Base-by-base conservation (phyloP, 2,113 vertebrate species). In the Phalacrocorax pelagicus region DNA sequence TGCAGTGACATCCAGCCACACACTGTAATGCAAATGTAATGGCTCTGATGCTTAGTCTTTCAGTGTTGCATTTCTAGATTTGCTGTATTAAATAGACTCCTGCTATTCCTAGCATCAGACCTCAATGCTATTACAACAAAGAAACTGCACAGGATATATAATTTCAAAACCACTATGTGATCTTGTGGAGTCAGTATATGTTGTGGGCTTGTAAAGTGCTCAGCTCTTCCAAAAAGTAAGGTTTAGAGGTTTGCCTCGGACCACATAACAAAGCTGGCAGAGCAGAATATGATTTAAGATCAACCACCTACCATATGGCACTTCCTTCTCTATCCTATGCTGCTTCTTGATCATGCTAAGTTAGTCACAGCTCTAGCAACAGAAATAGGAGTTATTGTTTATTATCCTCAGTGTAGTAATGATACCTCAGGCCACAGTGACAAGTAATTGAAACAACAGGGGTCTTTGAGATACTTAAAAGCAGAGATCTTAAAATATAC, bases 381-480 rank as follows among this genome's bases (percentile, higher is more conserved):
- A 97, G 77, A 90, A 95, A 80, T 55, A 90, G 91, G 86, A 93
- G 80, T 34, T 73, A 78, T 46, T 92, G 83, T 94, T 97, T 95
- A 86, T 97, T 96, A 90, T 96, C 86, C 74, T 92, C 71, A 82
- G 84, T 2, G 1, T 86, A 80, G 74, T 90, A 95, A 97, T 96
- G 92, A 95, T 73, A 97, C 84, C 86, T 96, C 91, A 74, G 95
- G 90, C 92, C 92, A 96, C 81, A 90, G 81, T 86, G 89, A 90
- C 81, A 95, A 96, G 84, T 92, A 97, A 97, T 97, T 96, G 96
- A 92, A 97, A 90, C 93, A 96, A 94, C 81, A 88, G 94, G 95
- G 87, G 81, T 94, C 81, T 96, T 87, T 59, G 47, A 94, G 66
- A 70, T 57, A 73, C 86, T 94, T 91, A 94, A 92, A 94, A 91